Evolutionary conservation across 2,888 invertebrate species (phyloP), one percentile per base, ranked within the genome.

Genomic region (Drosophila mulleri): DNA sequence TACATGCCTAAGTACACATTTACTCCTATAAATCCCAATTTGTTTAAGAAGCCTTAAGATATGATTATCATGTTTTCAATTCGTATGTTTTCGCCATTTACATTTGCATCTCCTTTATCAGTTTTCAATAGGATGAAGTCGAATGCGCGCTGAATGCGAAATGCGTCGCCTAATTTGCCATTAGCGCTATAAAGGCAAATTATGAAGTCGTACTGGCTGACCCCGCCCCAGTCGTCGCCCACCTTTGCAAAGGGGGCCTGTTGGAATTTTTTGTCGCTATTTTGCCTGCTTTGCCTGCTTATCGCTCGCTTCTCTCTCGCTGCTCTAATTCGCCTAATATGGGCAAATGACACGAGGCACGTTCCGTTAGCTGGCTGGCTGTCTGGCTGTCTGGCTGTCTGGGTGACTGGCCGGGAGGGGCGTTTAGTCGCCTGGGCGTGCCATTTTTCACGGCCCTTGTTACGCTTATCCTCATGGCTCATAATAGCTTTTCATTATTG

Each of bases 401-500:
- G 32, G 32, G 9, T 32, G 32, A 37, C 2, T 39, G 62, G 54
- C 18, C 2, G 18, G 12, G 12, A 35, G 12, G 67, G 62, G 47
- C 57, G 75, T 44, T 62, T 44, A 71, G 81, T 76, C 41, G 81
- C 66, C 77, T 76, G 76, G 89, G 79, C 82, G 82, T 83, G 89
- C 85, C 85, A 75, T 83, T 87, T 87, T 83, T 72, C 71, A 73
- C 72, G 65, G 86, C 58, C 70, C 81, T 67, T 80, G 76, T 80
- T 62, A 54, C 35, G 68, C 84, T 82, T 85, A 88, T 90, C 82
- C 88, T 83, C 71, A 75, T 74, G 82, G 78, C 83, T 89, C 88
- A 88, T 91, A 90, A 91, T 86, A 89, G 91, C 92, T 91, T 91
- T 91, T 91, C 92, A 90, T 92, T 92, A 91, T 89, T 91, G 91